phyloP scores from a whole-genome alignment of 2,797 vertebrate species.

The Sphenodon punctatus region DNA sequence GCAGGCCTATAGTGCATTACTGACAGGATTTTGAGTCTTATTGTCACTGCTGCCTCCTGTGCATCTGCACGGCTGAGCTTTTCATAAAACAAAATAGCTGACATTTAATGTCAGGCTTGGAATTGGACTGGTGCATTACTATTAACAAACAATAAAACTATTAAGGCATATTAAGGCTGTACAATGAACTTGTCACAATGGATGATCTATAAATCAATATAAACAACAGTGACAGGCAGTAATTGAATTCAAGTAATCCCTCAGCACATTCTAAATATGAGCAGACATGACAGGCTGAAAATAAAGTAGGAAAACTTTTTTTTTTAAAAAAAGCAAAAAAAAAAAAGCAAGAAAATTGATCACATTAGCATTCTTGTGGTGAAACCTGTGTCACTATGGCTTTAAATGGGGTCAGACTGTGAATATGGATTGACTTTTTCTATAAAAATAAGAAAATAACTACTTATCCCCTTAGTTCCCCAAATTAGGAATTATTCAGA shows the following conservation, averaged over 20 bases:
- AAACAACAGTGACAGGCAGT: constrained; percentile 70
- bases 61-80: accelerated
- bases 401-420: constrained; percentile 52
- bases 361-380: constrained; percentile 44
- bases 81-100: not conserved
- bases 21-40: not conserved
- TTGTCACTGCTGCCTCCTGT: accelerated
- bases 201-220: constrained; percentile 74
- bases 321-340: not conserved
- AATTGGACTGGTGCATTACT: constrained; percentile 22
- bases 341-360: constrained; percentile 40
- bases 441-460: constrained; percentile 55
- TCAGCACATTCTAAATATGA: constrained; percentile 64
- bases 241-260: constrained; percentile 72
- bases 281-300: constrained; percentile 57
- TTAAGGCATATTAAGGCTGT: constrained; percentile 71
- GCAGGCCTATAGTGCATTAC: not conserved
- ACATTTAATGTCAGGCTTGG: constrained; percentile 12
- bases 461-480: constrained; percentile 42
- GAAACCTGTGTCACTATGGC: constrained; percentile 17
- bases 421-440: constrained; percentile 45
- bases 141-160: constrained; percentile 77
- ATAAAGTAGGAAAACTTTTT: constrained; percentile 39
- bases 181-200: constrained; percentile 69
- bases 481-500: constrained; percentile 47